Evolutionary conservation across 2,888 invertebrate genomes (phyloP).

Genomic region (Clepsis dumicolana): DNA sequence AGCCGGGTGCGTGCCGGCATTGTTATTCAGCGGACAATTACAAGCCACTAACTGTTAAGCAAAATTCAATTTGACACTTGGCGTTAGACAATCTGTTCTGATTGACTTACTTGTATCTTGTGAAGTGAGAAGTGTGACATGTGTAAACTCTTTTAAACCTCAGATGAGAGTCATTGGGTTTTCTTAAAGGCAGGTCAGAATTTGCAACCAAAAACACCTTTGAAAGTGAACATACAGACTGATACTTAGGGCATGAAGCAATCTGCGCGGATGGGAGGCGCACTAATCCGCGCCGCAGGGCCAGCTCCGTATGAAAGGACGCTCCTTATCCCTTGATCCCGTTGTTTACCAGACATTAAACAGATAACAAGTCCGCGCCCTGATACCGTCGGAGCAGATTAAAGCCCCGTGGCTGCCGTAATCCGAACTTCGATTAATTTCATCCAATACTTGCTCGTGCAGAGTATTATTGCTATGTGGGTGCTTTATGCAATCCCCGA

Average conservation of each 20-base stretch:
- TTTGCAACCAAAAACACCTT: not conserved
- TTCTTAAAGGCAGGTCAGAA: not conserved
- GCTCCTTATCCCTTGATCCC: slow-evolving; percentile 86
- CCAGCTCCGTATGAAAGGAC: slow-evolving; percentile 82
- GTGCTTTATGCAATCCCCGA: slow-evolving; percentile 23
- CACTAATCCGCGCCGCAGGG: slow-evolving; percentile 82
- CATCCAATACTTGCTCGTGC: slow-evolving; percentile 80
- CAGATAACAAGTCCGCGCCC: slow-evolving; percentile 86
- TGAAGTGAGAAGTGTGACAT: not conserved
- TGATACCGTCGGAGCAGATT: slow-evolving; percentile 83
- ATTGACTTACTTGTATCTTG: not conserved
- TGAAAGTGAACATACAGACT: slow-evolving; percentile 51
- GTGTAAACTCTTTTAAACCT: not conserved
- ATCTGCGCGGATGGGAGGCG: slow-evolving; percentile 72
- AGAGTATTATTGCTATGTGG: slow-evolving; percentile 51
- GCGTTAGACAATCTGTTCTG: not conserved
- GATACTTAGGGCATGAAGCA: slow-evolving; percentile 70
- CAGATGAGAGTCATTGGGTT: not conserved
- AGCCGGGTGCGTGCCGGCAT: slow-evolving; percentile 68
- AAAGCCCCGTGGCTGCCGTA: slow-evolving; percentile 77
- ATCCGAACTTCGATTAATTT: slow-evolving; percentile 86
- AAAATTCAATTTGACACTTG: slow-evolving; percentile 16
- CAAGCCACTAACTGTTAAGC: slow-evolving; percentile 66
- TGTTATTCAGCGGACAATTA: slow-evolving; percentile 75
- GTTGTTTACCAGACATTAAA: slow-evolving; percentile 87